Evolutionary conservation across 2,113 vertebrate species (phyloP), one percentile per base, ranked within the genome.

Genomic region (Clupea harengus): DNA sequence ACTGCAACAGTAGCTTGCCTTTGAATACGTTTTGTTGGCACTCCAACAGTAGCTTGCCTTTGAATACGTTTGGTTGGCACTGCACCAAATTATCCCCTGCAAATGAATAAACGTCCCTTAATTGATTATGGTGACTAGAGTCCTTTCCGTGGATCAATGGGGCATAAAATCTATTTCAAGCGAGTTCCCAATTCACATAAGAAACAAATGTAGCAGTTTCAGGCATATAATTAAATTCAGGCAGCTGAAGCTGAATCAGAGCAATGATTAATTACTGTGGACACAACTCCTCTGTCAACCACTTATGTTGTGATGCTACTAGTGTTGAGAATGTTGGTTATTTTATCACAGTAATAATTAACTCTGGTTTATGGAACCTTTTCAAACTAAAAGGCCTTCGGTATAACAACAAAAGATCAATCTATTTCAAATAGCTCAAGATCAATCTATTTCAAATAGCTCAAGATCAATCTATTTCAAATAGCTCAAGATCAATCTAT

Each of bases 121-220:
- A 91, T 87, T 89, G 84, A 91, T 91, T 88, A 89, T 85, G 84
- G 60, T 89, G 60, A 89, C 49, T 60, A 13, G 25, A 54, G 49
- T 67, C 45, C 2, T 18, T 45, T 49, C 49, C 49, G 49, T 49
- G 44, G 82, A 87, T 89, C 85, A 11, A 87, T 86, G 54, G 82
- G 44, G 83, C 60, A 52, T 45, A 85, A 86, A 91, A 87, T 88
- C 72, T 0, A 82, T 85, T 45, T 82, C 18, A 22, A 88, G 60
- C 81, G 83, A 87, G 49, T 11, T 5, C 28, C 54, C 84, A 82
- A 86, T 89, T 88, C 87, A 81, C 83, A 85, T 85, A 46, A 15
- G 18, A 32, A 87, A 57, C 87, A 22, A 85, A 85, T 86, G 78
- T 6, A 82, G 81, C 82, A 52, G 2, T 39, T 75, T 75, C 67